Conservation (phyloP, 1,140 invertebrate species). For the Papilio helenus region DNA sequence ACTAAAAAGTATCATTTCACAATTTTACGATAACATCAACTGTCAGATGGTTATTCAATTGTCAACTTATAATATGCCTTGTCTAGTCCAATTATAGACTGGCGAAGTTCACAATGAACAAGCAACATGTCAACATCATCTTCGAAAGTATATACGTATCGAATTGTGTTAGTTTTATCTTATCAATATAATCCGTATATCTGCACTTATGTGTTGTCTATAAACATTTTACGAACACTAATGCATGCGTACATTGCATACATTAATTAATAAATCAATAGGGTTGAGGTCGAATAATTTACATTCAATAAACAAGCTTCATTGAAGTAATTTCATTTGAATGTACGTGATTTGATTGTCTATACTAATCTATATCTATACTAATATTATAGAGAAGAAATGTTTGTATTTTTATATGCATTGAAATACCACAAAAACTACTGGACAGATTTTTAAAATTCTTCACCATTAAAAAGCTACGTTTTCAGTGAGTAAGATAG, state of each 20-base stretch:
- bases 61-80: no score
- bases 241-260: background rate
- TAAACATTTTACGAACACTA: slow-evolving; percentile 6
- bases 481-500: no score
- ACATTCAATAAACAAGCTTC: slow-evolving; percentile 25
- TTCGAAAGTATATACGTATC: background rate
- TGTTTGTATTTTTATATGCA: no score
- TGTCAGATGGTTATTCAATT: no score
- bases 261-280: slow-evolving; percentile 30
- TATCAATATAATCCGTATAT: background rate
- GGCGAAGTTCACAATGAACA: background rate
- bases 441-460: no score
- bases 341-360: slow-evolving; percentile 25
- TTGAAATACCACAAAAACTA: no score
- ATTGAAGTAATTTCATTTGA: slow-evolving; percentile 28
- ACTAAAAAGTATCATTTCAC: no score
- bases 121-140: background rate
- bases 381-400: no score
- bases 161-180: background rate
- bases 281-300: slow-evolving; percentile 30
- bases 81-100: background rate
- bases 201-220: background rate
- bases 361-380: background rate
- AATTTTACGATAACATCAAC: no score
- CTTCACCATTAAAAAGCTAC: no score